phyloP scores from a whole-genome alignment of 2,113 vertebrate species.

The Antigone vipio region DNA sequence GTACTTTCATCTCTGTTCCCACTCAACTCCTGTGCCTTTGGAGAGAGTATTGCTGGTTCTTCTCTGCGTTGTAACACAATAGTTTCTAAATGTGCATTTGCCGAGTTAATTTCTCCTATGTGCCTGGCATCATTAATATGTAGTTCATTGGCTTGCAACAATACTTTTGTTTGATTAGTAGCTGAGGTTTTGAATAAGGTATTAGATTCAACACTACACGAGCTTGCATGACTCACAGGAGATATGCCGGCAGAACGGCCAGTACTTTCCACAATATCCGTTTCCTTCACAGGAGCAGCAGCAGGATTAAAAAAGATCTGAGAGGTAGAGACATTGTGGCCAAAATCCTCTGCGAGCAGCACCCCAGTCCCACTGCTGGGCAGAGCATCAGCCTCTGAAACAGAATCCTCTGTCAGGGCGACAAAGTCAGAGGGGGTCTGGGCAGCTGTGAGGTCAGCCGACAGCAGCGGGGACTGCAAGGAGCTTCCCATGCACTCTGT shows the following conservation, averaged over 20 bases:
- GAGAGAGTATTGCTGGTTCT: neutral
- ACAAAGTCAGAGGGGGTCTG: conserved; percentile 93
- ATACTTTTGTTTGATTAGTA: conserved; percentile 52
- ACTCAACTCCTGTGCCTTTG: neutral
- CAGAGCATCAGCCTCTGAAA: conserved; percentile 86
- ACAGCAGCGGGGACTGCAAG: conserved; percentile 87
- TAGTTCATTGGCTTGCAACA: conserved; percentile 46
- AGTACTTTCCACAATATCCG: neutral
- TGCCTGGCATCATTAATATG: neutral
- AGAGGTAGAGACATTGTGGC: conserved; percentile 77
- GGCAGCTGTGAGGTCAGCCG: conserved; percentile 89
- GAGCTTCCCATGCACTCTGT: conserved; percentile 86
- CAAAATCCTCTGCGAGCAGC: conserved; percentile 70
- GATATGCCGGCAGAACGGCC: conserved; percentile 28
- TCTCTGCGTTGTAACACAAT: neutral
- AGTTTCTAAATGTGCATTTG: conserved; percentile 8
- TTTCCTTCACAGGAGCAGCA: conserved; percentile 30
- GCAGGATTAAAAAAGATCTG: conserved; percentile 72
- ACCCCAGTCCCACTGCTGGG: conserved; percentile 75
- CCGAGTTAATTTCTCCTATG: neutral
- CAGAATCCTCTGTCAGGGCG: conserved; percentile 89
- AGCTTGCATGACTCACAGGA: conserved; percentile 35
- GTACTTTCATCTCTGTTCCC: conserved; percentile 4
- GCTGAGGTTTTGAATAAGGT: conserved; percentile 54
- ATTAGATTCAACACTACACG: neutral